These are phyloP conservation scores for Tenthredo amoena DNA, from an alignment of 2,888 invertebrate genomes.

Conservation along the genomic window DNA sequence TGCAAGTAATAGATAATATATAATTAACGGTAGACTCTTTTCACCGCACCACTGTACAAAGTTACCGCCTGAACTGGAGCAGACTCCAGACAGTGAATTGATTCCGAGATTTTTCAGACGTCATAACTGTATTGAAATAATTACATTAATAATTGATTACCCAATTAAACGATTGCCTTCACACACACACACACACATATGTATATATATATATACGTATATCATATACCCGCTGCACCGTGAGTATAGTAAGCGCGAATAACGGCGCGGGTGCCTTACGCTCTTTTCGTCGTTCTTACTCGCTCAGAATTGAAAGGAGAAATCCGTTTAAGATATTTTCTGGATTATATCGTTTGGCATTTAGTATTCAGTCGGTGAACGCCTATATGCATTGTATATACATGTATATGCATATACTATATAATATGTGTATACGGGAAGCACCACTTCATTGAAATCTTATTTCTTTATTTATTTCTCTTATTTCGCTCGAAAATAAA, in stretches of 20 bases:
- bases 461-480: not conserved
- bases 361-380: not conserved
- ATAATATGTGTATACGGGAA: not conserved
- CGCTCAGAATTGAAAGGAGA: conserved; percentile 29
- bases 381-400: not conserved
- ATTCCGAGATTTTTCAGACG: conserved; percentile 21
- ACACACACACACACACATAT: not conserved
- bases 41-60: not conserved
- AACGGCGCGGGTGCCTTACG: not conserved
- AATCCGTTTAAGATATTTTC: conserved; percentile 38
- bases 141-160: conserved; percentile 33
- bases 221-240: not conserved
- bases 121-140: conserved; percentile 22
- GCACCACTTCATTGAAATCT: conserved; percentile 42
- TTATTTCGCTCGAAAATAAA: conserved; percentile 32
- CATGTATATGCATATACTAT: not conserved
- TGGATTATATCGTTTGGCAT: conserved; percentile 16
- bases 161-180: conserved; percentile 17
- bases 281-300: not conserved
- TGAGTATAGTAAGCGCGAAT: not conserved
- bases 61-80: not conserved
- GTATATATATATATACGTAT: not conserved
- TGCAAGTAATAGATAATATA: conserved; percentile 36
- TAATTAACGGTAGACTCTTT: conserved; percentile 40
- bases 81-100: conserved; percentile 12